Conservation (phyloP, 2,113 vertebrate genomes). For the Amphilophus citrinellus region DNA sequence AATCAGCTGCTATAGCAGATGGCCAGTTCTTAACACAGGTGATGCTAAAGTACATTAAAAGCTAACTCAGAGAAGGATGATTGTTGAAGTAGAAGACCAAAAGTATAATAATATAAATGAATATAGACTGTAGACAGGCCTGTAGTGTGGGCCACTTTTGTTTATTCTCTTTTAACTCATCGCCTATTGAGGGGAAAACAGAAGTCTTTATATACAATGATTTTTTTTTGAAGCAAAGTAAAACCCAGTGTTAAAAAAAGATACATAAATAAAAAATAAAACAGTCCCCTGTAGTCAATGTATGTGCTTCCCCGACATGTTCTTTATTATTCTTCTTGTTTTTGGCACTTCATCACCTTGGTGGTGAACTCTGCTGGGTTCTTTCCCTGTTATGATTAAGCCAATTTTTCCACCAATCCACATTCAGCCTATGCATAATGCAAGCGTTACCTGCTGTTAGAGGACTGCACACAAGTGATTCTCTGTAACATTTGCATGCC, state of each 20-base stretch:
- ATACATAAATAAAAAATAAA: neutral
- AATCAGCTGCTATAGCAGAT: neutral
- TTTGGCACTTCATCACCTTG: neutral
- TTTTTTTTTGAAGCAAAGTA: neutral
- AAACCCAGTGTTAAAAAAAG: neutral
- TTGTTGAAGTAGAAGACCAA: neutral
- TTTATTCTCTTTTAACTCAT: neutral
- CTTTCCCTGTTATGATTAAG: neutral
- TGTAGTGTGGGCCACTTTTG: neutral
- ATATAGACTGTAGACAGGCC: neutral
- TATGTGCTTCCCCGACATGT: neutral
- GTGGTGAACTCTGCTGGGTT: neutral
- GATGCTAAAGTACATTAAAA: neutral
- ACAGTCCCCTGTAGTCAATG: neutral
- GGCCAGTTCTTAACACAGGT: neutral
- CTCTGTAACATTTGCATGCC: constrained; percentile 1
- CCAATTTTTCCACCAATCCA: neutral
- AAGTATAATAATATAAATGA: neutral
- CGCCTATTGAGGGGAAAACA: neutral
- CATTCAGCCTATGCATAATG: neutral
- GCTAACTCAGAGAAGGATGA: neutral
- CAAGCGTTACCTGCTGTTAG: neutral
- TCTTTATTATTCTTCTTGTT: neutral
- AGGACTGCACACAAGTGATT: neutral
- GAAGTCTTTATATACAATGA: neutral